Evolutionary conservation across 2,113 vertebrate species (phyloP).

Genomic region (Chloebia gouldiae): DNA sequence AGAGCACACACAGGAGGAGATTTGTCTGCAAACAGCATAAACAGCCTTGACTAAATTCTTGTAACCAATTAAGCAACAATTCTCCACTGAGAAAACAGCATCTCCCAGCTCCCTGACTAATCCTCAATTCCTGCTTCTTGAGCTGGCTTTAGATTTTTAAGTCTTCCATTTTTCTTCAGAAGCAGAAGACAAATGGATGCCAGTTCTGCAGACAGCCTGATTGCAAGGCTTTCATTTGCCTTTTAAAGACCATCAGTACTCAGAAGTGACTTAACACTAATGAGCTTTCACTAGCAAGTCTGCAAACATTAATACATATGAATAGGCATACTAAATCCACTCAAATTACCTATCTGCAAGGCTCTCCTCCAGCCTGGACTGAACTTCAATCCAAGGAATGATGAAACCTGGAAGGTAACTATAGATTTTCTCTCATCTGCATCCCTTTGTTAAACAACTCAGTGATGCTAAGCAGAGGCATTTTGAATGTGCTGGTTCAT

Average conservation of each 20-base stretch:
- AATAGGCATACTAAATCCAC: neutral
- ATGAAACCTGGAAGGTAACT: neutral
- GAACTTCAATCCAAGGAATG: neutral
- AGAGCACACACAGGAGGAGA: constrained; percentile 2
- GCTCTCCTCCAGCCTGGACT: neutral
- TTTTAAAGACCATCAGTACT: neutral
- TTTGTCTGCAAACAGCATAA: neutral
- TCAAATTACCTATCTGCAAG: neutral
- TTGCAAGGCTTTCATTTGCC: neutral
- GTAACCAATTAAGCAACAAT: constrained; percentile 6
- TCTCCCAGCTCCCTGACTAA: neutral
- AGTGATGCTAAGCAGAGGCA: constrained; percentile 1
- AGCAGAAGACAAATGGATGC: neutral
- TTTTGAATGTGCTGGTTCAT: neutral
- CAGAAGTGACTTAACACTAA: neutral
- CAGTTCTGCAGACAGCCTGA: neutral
- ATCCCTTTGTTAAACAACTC: neutral
- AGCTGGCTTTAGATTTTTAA: neutral
- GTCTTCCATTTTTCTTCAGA: neutral
- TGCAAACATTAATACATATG: neutral
- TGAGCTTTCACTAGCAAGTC: neutral
- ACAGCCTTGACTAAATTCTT: neutral
- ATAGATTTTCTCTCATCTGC: neutral
- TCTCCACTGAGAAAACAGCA: neutral
- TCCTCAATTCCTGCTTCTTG: neutral